Conservation (phyloP, 2,797 vertebrate species). For the Enteromius viviparus region DNA sequence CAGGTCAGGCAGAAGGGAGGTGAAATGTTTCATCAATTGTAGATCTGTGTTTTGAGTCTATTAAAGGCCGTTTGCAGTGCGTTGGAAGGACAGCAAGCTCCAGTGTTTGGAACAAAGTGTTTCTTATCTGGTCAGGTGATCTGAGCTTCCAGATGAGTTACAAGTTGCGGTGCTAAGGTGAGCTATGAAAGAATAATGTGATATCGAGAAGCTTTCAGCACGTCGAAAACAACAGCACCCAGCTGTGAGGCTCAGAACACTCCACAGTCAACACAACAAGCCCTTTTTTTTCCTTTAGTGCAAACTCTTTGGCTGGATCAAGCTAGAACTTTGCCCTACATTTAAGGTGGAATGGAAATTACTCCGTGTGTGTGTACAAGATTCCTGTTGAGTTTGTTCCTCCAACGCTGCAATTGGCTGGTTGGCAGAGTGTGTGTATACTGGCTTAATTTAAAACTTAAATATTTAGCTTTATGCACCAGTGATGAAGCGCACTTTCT, state of each 20-base stretch:
- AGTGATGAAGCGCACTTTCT: not conserved
- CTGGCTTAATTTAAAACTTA: constrained; percentile 15
- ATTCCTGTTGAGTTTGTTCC: constrained; percentile 24
- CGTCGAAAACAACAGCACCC: constrained; percentile 22
- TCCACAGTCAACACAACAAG: constrained; percentile 26
- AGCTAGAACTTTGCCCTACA: constrained; percentile 45
- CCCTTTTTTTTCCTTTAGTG: constrained; percentile 5
- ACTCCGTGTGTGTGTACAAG: constrained; percentile 5
- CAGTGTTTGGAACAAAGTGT: constrained; percentile 72
- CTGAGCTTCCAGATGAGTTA: constrained; percentile 79
- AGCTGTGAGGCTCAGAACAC: constrained; percentile 14
- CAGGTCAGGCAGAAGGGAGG: not conserved
- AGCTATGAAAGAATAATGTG: constrained; percentile 84
- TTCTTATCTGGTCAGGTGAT: constrained; percentile 80
- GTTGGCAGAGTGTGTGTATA: constrained; percentile 7
- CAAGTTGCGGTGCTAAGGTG: constrained; percentile 71
- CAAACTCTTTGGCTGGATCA: constrained; percentile 16
- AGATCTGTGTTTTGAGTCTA: constrained; percentile 45
- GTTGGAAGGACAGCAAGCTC: constrained; percentile 68
- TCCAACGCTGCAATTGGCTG: not conserved
- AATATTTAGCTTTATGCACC: constrained; percentile 17
- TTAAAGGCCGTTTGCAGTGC: constrained; percentile 48
- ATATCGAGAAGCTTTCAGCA: constrained; percentile 76
- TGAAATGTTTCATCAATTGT: constrained; percentile 33
- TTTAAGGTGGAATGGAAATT: constrained; percentile 42